Percentiles rank a stretch among this genome's conserved stretches.
phyloP scores from a whole-genome alignment of 2,797 vertebrate species.

The Lagodon rhomboides region DNA sequence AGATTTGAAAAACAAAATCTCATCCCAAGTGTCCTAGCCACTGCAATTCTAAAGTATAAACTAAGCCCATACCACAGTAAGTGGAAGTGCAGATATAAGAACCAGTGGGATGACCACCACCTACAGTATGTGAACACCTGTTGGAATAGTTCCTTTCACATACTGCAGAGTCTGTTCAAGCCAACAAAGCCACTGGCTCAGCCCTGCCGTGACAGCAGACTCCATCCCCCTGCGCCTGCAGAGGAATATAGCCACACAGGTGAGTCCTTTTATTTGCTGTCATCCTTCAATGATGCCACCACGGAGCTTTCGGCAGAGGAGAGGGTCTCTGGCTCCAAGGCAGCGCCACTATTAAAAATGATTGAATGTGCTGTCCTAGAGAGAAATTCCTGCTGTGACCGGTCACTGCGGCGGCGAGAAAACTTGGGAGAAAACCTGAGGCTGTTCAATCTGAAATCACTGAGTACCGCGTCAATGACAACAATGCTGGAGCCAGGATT shows the following conservation, averaged over 20 bases:
- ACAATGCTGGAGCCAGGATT: slow-evolving; percentile 4
- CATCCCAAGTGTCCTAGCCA: not conserved
- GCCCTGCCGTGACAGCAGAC: slow-evolving; percentile 8
- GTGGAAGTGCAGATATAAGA: not conserved
- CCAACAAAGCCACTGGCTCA: slow-evolving; percentile 19
- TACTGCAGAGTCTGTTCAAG: not conserved
- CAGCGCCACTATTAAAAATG: slow-evolving; percentile 42
- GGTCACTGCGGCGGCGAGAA: slow-evolving; percentile 32
- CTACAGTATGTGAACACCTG: not conserved
- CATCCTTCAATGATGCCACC: slow-evolving; percentile 43
- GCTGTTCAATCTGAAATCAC: slow-evolving; percentile 17
- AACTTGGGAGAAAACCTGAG: slow-evolving; percentile 15
- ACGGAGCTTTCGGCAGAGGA: slow-evolving; percentile 32
- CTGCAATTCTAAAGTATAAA: not conserved
- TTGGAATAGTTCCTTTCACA: not conserved
- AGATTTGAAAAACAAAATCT: not conserved
- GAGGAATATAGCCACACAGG: slow-evolving; percentile 32
- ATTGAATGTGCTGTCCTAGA: slow-evolving; percentile 34
- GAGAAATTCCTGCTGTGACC: slow-evolving; percentile 32
- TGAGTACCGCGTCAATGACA: not conserved
- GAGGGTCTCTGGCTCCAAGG: slow-evolving; percentile 35
- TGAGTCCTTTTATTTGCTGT: slow-evolving; percentile 24
- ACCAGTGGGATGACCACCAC: not conserved
- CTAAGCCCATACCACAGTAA: too few species aligned
- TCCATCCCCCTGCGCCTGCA: slow-evolving; percentile 6